phyloP scores from a whole-genome alignment of 2,888 invertebrate species.

The Protophormia terraenovae region DNA sequence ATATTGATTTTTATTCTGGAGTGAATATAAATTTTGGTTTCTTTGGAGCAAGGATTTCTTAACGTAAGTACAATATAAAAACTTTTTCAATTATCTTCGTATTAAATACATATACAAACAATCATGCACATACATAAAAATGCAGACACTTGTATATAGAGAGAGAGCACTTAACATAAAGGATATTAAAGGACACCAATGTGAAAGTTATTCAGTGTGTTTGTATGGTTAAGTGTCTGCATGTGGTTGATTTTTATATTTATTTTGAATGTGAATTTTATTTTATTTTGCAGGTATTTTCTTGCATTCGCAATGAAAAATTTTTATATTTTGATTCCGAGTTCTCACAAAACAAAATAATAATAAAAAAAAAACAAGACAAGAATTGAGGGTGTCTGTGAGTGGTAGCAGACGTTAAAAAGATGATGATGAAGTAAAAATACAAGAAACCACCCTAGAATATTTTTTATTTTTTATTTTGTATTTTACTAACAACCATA shows the following conservation, averaged over 20 bases:
- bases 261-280: constrained; percentile 39
- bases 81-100: neutral
- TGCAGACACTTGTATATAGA: constrained; percentile 36
- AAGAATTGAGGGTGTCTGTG: constrained; percentile 5
- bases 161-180: constrained; percentile 54
- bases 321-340: constrained; percentile 23
- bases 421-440: neutral
- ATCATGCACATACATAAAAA: constrained; percentile 3
- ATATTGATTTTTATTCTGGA: too few species aligned
- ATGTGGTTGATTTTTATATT: constrained; percentile 28
- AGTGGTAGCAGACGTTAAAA: constrained; percentile 28
- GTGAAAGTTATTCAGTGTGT: constrained; percentile 12
- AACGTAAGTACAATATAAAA: too few species aligned
- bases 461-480: neutral
- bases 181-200: constrained; percentile 67
- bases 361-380: neutral
- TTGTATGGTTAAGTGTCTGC: constrained; percentile 6
- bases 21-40: too few species aligned
- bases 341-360: neutral
- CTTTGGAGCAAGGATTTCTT: too few species aligned
- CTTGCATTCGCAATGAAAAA: constrained; percentile 51
- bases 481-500: neutral
- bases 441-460: constrained; percentile 19
- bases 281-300: constrained; percentile 7
- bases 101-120: neutral